Percentiles rank a stretch among this genome's conserved stretches.
Conservation (phyloP, 2,113 vertebrate species). For the Cyprinodon tularosa region DNA sequence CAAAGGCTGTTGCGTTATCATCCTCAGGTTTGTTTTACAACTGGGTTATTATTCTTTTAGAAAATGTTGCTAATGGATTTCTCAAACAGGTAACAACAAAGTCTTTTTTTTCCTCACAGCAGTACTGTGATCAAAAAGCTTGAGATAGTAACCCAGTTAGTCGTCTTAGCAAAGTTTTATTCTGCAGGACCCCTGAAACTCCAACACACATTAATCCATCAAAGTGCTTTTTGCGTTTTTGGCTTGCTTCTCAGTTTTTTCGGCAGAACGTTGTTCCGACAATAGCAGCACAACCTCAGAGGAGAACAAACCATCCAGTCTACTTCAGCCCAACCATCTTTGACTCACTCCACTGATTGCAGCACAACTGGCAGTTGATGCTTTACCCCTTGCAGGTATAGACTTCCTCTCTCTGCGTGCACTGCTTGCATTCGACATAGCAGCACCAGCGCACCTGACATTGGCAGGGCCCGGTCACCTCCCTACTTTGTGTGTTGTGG, state of each 20-base stretch:
- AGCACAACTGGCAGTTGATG: constrained; percentile 4
- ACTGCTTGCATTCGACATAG: constrained; percentile 98
- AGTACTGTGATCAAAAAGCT: constrained; percentile 52
- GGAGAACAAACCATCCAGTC: constrained; percentile 48
- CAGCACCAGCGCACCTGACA: constrained; percentile 99
- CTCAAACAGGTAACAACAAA: constrained; percentile 39
- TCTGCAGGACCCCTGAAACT: constrained; percentile 46
- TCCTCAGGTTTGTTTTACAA: constrained; percentile 46
- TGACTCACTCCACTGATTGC: constrained; percentile 36
- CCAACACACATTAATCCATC: constrained; percentile 69
- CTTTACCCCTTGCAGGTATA: constrained; percentile 95
- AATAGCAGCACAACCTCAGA: constrained; percentile 47
- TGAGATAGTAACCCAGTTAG: constrained; percentile 71
- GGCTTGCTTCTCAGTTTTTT: constrained; percentile 51
- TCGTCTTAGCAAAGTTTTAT: constrained; percentile 59
- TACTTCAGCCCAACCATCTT: constrained; percentile 31
- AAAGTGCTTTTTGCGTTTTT: constrained; percentile 76
- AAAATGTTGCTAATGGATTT: constrained; percentile 29
- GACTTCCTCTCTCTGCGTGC: constrained; percentile 96
- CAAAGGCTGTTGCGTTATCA: constrained; percentile 44
- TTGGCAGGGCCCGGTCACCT: constrained; percentile 95
- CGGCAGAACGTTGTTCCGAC: constrained; percentile 52
- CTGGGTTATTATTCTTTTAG: constrained; percentile 40
- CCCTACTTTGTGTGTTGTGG: constrained; percentile 96
- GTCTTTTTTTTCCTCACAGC: constrained; percentile 48